Conservation (phyloP, 2,888 invertebrate genomes). For the Magallana nippona region DNA sequence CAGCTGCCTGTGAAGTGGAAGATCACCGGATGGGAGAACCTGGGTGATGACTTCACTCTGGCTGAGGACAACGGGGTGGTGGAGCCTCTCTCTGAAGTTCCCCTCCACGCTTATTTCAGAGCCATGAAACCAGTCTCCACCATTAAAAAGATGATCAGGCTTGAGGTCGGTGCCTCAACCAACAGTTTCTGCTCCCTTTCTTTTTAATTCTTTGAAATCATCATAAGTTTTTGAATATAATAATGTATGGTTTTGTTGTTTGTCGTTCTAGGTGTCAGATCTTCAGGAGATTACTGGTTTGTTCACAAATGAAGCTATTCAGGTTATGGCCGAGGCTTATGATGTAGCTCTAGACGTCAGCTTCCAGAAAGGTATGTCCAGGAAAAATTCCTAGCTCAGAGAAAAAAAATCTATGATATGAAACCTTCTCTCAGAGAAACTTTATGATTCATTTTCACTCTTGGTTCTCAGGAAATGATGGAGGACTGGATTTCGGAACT, state of each 20-base stretch:
- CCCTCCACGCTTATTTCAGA: constrained; percentile 79
- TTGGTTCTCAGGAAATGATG: constrained; percentile 75
- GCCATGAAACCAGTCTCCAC: constrained; percentile 79
- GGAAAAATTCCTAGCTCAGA: no score
- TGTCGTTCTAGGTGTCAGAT: constrained; percentile 73
- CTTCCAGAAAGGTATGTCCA: constrained; percentile 79
- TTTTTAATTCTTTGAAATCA: not conserved
- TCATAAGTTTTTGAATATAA: not conserved
- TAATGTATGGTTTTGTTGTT: no score
- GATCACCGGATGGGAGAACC: constrained; percentile 78
- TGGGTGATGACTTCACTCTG: constrained; percentile 80
- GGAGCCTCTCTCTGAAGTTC: constrained; percentile 78
- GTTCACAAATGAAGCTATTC: constrained; percentile 77
- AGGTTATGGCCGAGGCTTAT: constrained; percentile 79
- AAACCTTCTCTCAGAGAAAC: no score
- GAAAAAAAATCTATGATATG: no score
- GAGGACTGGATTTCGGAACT: constrained; percentile 80
- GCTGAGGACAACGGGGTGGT: constrained; percentile 79
- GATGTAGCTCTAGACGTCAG: constrained; percentile 80
- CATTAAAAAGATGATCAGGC: constrained; percentile 77
- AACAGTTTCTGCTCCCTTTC: not conserved
- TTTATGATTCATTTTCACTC: constrained; percentile 19
- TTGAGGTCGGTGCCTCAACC: constrained; percentile 71
- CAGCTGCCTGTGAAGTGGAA: constrained; percentile 80
- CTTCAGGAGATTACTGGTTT: constrained; percentile 78